Evolutionary conservation across 2,888 invertebrate genomes (phyloP).

Genomic region (Drepana falcataria): DNA sequence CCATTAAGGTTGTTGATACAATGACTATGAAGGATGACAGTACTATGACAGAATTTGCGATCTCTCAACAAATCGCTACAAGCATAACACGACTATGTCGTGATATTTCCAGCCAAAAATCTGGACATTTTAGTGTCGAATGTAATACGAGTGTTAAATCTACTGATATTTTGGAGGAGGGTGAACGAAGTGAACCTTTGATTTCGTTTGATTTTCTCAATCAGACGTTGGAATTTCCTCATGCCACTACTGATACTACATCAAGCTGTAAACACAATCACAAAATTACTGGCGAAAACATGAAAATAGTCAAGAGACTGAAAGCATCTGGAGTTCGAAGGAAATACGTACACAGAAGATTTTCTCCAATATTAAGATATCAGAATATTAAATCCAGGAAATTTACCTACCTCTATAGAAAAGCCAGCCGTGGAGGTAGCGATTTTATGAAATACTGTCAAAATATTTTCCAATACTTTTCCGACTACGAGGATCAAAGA

Average conservation of each 20-base stretch:
- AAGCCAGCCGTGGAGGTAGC: conserved; percentile 17
- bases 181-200: conserved; percentile 17
- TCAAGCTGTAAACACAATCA: not conserved
- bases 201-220: conserved; percentile 21
- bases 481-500: conserved; percentile 28
- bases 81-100: not conserved
- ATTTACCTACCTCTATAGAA: conserved; percentile 30
- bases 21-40: conserved; percentile 19
- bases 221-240: conserved; percentile 14
- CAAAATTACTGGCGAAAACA: conserved; percentile 3
- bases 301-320: conserved; percentile 11
- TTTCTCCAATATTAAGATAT: conserved; percentile 6
- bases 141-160: conserved; percentile 5
- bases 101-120: not conserved
- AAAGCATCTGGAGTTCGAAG: conserved; percentile 7
- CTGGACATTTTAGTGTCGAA: not conserved
- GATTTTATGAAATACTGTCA: conserved; percentile 33
- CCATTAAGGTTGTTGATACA: conserved; percentile 17
- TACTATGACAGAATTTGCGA: conserved; percentile 32
- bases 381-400: conserved; percentile 25
- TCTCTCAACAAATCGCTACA: conserved; percentile 1
- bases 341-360: not conserved
- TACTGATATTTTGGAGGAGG: conserved; percentile 7
- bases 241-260: conserved; percentile 5
- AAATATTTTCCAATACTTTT: conserved; percentile 42